Percentiles rank a stretch among this genome's conserved stretches.
Conservation (phyloP, 2,113 vertebrate genomes). For the Mus musculus region DNA sequence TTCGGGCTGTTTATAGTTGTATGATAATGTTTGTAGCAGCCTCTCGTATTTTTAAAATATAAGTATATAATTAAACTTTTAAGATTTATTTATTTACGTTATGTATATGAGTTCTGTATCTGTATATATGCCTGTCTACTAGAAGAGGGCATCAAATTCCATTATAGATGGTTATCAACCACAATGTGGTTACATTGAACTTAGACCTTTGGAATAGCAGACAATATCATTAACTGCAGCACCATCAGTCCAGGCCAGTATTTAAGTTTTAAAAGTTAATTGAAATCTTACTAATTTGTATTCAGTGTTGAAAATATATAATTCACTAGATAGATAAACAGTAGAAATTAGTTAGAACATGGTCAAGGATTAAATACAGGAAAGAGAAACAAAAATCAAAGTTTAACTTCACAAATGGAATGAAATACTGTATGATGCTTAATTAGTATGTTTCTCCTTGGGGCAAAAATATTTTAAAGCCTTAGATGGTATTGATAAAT, state of each 20-base stretch:
- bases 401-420: background rate
- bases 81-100: too few relatives aligned
- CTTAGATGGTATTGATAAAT: background rate
- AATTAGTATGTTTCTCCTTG: background rate
- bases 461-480: background rate
- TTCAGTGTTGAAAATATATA: background rate
- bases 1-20: background rate
- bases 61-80: background rate
- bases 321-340: background rate
- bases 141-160: too few relatives aligned
- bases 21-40: background rate
- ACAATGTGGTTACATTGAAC: too few relatives aligned
- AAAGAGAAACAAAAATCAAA: background rate
- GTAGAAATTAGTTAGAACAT: background rate
- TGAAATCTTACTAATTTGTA: background rate
- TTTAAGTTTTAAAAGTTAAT: background rate
- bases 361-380: background rate
- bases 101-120: too few relatives aligned
- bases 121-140: too few relatives aligned
- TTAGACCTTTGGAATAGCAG: too few relatives aligned
- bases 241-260: too few relatives aligned
- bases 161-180: too few relatives aligned
- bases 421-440: background rate
- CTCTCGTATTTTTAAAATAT: background rate
- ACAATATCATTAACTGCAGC: too few relatives aligned